These are phyloP conservation scores for Heliconius aoede DNA, from an alignment of 2,888 invertebrate species.

Conservation along the genomic window DNA sequence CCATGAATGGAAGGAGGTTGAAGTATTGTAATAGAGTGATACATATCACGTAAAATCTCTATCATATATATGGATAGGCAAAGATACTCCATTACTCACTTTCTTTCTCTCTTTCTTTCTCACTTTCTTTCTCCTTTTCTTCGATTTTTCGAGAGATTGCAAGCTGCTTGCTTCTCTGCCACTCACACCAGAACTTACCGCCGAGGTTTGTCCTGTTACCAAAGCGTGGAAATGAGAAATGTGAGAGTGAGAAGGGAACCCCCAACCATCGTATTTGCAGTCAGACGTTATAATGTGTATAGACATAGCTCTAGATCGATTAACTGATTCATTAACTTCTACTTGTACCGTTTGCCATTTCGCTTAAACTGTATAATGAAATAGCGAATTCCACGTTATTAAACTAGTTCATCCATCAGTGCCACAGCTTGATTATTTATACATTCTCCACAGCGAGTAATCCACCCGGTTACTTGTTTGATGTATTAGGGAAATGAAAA, in stretches of 20 bases:
- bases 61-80: no score
- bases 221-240: no score
- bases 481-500: conserved; percentile 44
- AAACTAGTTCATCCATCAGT: conserved; percentile 66
- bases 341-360: conserved; percentile 19
- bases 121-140: no score
- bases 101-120: no score
- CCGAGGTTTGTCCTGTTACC: neutral
- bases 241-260: no score
- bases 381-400: conserved; percentile 47
- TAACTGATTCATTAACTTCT: conserved; percentile 32
- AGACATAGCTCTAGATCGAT: neutral
- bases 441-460: conserved; percentile 63
- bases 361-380: conserved; percentile 36
- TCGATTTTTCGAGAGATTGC: no score
- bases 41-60: no score
- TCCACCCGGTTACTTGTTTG: conserved; percentile 41
- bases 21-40: no score
- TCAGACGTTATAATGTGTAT: neutral
- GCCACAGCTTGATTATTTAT: conserved; percentile 69
- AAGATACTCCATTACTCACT: no score
- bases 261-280: no score
- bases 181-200: neutral
- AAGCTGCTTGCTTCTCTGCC: no score
- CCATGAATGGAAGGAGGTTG: no score